Base-by-base conservation (phyloP, 2,113 vertebrate species). In the Piaya cayana region DNA sequence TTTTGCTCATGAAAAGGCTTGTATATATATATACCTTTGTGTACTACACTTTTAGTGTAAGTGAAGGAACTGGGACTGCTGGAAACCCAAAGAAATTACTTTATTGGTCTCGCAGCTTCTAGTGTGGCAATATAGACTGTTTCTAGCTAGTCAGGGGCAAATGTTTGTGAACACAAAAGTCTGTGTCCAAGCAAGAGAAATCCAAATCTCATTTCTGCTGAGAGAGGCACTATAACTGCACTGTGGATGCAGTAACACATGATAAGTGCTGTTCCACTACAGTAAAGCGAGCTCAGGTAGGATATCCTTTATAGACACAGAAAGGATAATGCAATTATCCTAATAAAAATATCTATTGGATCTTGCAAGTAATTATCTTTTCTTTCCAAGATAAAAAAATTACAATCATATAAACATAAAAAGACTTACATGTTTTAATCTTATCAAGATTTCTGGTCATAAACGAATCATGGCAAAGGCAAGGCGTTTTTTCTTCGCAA, bases 391-490 rank as follows among this genome's bases (percentile, higher is more conserved):
- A 75, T 50, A 9, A 56, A 50, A 29, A 80, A 80, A 74, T 8
- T 8, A 82, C 7, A 59, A 21, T 5, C 12, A 27, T 20, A 63
- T 49, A 86, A 88, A 81, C 9, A 30, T 74, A 17, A 86, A 85
- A 64, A 80, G 21, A 25, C 2, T 60, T 67, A 15, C 3, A 9
- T 77, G 80, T 93, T 67, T 56, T 56, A 75, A 86, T 43, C 80
- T 86, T 88, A 62, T 37, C 50, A 68, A 47, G 80, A 81, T 92
- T 86, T 82, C 53, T 79, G 58, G 77, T 83, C 49, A 65, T 82
- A 86, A 39, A 92, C 94, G 64, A 86, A 60, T 68, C 88, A 94
- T 70, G 22, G 62, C 62, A 90, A 84, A 88, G 42, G 87, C 71
- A 88, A 74, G 47, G 20, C 0, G 18, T 83, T 94, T 93, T 92